These are phyloP conservation scores for Ischnus inquisitorius DNA, from an alignment of 2,888 invertebrate genomes.

Conservation along the genomic window DNA sequence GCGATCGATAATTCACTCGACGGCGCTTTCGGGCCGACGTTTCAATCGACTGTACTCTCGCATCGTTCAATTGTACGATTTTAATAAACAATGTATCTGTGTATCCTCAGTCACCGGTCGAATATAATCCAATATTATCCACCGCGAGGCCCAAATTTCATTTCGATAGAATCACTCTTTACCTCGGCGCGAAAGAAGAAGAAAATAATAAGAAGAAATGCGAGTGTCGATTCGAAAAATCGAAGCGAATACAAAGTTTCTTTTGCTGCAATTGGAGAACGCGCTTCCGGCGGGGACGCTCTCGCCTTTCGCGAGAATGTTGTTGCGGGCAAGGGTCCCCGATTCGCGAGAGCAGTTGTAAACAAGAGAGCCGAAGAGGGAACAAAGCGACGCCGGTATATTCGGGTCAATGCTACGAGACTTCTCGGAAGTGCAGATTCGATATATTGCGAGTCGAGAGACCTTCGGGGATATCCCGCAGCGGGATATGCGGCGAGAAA, in stretches of 20 bases:
- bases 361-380: slow-evolving; percentile 70
- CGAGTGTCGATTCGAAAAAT: not conserved
- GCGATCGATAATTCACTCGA: slow-evolving; percentile 45
- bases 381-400: slow-evolving; percentile 45
- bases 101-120: not conserved
- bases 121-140: not conserved
- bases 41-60: not conserved
- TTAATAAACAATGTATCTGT: not conserved
- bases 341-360: slow-evolving; percentile 78
- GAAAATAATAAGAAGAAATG: not conserved
- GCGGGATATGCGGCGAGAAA: not conserved
- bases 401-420: slow-evolving; percentile 79
- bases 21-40: not conserved
- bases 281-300: not conserved
- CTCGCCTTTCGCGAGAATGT: slow-evolving; percentile 71
- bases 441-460: slow-evolving; percentile 57
- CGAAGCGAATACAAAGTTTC: slow-evolving; percentile 5
- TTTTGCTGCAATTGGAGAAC: not conserved
- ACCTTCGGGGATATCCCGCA: slow-evolving; percentile 35
- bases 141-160: not conserved
- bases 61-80: not conserved
- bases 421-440: slow-evolving; percentile 75
- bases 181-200: not conserved
- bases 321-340: slow-evolving; percentile 76
- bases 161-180: not conserved